These are phyloP conservation scores for Netelia virgata DNA, from an alignment of 2,888 invertebrate genomes.

Conservation along the genomic window DNA sequence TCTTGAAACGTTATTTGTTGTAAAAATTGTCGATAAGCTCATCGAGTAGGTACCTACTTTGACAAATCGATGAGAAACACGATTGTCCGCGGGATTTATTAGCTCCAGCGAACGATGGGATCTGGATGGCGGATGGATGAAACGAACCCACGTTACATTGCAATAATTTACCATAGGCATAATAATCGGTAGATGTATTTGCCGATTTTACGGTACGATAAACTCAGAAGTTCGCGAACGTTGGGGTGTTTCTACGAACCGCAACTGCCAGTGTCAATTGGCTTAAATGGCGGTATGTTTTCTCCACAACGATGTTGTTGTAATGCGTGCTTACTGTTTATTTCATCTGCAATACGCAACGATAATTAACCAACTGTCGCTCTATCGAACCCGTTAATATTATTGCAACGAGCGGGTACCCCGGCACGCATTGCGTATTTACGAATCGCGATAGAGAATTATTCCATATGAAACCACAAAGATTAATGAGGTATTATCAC, in stretches of 20 bases:
- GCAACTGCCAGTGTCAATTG: conserved; percentile 46
- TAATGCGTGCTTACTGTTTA: conserved; percentile 3
- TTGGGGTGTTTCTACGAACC: conserved; percentile 17
- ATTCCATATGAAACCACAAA: conserved; percentile 36
- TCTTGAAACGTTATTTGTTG: no score
- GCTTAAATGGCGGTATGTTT: conserved; percentile 41
- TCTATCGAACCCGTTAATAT: conserved; percentile 44
- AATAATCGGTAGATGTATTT: conserved; percentile 5
- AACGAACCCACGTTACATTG: conserved; percentile 19
- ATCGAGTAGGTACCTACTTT: no score
- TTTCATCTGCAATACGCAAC: conserved; percentile 56
- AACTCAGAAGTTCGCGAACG: conserved; percentile 37
- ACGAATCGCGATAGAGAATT: background rate
- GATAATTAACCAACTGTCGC: conserved; percentile 54
- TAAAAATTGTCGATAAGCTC: no score
- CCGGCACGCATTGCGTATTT: conserved; percentile 9
- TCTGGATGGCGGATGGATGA: no score
- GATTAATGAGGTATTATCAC: conserved; percentile 52
- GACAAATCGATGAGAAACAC: no score
- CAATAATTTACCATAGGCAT: background rate
- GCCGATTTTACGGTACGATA: conserved; percentile 34
- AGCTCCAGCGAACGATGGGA: no score
- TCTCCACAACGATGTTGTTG: conserved; percentile 1
- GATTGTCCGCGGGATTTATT: no score
- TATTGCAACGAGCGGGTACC: conserved; percentile 54